These are phyloP conservation scores for Hetaerina americana DNA, from an alignment of 1,140 invertebrate species.

Conservation along the genomic window DNA sequence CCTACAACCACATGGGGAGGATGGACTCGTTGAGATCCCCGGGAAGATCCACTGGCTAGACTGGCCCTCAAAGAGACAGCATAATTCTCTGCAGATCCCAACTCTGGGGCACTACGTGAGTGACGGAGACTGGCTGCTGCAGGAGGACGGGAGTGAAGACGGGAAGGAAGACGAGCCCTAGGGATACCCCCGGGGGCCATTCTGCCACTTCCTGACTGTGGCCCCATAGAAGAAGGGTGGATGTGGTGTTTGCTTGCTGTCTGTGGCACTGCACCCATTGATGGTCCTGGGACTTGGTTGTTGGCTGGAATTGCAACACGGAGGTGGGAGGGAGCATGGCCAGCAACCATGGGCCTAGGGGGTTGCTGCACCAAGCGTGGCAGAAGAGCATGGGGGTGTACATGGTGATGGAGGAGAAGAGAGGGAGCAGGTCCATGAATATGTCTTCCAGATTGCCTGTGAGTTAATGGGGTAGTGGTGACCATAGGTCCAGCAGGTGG, in stretches of 20 bases:
- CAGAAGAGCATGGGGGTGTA: conserved; percentile 16
- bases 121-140: conserved; percentile 30
- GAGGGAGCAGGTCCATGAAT: conserved; percentile 17
- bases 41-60: conserved; percentile 32
- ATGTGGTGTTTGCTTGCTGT: conserved; percentile 26
- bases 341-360: conserved; percentile 25
- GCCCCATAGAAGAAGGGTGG: conserved; percentile 34
- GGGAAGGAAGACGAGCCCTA: conserved; percentile 39
- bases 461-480: conserved; percentile 1
- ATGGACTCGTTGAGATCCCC: conserved; percentile 31
- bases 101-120: conserved; percentile 47
- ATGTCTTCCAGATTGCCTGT: conserved; percentile 16
- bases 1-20: conserved; percentile 15
- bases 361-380: conserved; percentile 23
- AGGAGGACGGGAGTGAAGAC: conserved; percentile 29
- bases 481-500: conserved; percentile 4
- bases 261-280: no score
- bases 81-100: conserved; percentile 18
- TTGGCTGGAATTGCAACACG: conserved; percentile 10
- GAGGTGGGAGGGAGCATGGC: conserved; percentile 11
- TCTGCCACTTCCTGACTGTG: conserved; percentile 18
- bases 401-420: conserved; percentile 14
- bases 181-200: conserved; percentile 29
- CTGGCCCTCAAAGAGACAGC: conserved; percentile 6
- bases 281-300: conserved; percentile 16